Percentiles rank a stretch among this genome's conserved stretches.
phyloP scores from a whole-genome alignment of 2,888 invertebrate genomes.

The Gastrophysa polygoni region DNA sequence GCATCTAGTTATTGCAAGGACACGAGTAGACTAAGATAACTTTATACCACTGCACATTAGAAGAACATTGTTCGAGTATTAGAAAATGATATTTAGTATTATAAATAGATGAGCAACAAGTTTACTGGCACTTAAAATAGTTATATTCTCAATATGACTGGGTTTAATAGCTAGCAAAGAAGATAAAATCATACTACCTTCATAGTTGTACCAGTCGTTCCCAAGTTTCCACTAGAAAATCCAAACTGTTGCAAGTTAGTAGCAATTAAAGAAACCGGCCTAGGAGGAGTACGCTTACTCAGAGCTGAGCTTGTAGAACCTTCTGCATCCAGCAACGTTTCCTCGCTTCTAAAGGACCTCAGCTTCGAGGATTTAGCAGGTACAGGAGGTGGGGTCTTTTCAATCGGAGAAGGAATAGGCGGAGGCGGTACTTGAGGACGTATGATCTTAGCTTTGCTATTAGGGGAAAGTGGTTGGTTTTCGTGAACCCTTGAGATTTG shows the following conservation, averaged over 20 bases:
- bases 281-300: slow-evolving; percentile 32
- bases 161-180: not conserved
- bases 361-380: slow-evolving; percentile 36
- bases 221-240: slow-evolving; percentile 35
- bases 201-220: slow-evolving; percentile 33
- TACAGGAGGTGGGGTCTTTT: slow-evolving; percentile 39
- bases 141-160: too few species aligned
- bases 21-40: too few species aligned
- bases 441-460: slow-evolving; percentile 11
- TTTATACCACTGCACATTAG: too few species aligned
- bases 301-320: slow-evolving; percentile 2
- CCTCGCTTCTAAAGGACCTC: slow-evolving; percentile 38
- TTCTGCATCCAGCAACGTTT: slow-evolving; percentile 38
- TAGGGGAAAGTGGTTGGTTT: not conserved
- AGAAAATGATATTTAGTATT: too few species aligned
- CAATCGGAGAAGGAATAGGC: slow-evolving; percentile 32
- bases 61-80: too few species aligned
- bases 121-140: too few species aligned
- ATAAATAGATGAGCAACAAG: too few species aligned
- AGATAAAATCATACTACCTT: slow-evolving; percentile 30
- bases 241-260: slow-evolving; percentile 41
- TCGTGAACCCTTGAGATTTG: slow-evolving; percentile 6
- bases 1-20: too few species aligned
- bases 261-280: slow-evolving; percentile 38
- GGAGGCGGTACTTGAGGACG: slow-evolving; percentile 26